These are phyloP conservation scores for Beaufortia kweichowensis DNA, from an alignment of 2,113 vertebrate species.

Conservation along the genomic window DNA sequence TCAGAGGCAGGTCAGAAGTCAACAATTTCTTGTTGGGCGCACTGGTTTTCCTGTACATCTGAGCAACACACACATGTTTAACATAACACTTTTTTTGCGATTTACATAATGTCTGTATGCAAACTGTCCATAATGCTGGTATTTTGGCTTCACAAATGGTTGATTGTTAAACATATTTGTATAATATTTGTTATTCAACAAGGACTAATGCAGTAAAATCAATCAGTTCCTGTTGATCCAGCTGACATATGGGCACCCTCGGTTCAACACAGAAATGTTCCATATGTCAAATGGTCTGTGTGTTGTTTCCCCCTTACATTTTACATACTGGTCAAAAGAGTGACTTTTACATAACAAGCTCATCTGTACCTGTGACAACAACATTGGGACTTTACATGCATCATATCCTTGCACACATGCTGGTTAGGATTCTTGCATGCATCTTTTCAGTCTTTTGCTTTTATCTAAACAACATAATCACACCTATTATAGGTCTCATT, in stretches of 20 bases:
- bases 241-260: neutral
- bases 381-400: neutral
- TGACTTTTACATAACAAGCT: neutral
- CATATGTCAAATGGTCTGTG: neutral
- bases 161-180: neutral
- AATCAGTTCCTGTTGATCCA: neutral
- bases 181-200: neutral
- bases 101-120: conserved; percentile 46
- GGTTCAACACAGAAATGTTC: neutral
- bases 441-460: neutral
- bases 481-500: neutral
- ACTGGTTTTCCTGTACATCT: neutral
- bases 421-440: neutral
- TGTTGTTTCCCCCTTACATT: conserved; percentile 11
- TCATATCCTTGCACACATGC: neutral
- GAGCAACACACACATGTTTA: neutral
- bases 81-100: conserved; percentile 27
- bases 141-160: neutral
- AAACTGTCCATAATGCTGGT: conserved; percentile 44
- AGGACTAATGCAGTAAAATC: neutral
- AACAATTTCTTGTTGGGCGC: too few species aligned
- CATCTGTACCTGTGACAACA: neutral
- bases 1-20: too few species aligned
- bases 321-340: conserved; percentile 22
- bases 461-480: neutral